Base-by-base conservation (phyloP, 1,140 invertebrate genomes). In the Penaeus vannamei region DNA sequence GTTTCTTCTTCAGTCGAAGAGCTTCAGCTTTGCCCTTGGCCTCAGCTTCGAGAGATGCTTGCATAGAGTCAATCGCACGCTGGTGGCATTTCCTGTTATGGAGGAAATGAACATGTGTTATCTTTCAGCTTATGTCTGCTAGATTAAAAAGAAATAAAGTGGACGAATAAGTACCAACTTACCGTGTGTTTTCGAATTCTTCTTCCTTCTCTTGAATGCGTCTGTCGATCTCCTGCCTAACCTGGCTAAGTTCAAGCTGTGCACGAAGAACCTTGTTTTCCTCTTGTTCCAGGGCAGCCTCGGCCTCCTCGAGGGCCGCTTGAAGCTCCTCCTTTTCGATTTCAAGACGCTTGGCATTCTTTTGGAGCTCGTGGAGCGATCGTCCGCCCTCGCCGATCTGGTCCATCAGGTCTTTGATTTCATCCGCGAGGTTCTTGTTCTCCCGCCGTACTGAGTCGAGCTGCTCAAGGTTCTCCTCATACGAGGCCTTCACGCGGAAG, bases 221-320 rank as follows among this genome's bases (percentile, higher is more conserved):
- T 42, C 87, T 84, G 36, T 89, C 87, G 36, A 89, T 89, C 26
- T 89, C 87, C 82, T 89, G 87, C 60, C 87, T 77, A 22, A 95
- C 94, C 85, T 94, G 93, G 62, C 93, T 93, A 69, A 95, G 93
- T 91, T 95, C 95, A 42, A 95, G 93, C 91, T 95, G 94, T 69
- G 94, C 92, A 83, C 94, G 93, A 91, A 94, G 93, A 29, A 95
- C 92, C 85, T 92, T 90, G 80, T 91, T 92, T 80, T 92, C 91
- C 76, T 95, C 95, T 92, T 90, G 90, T 53, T 89, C 87, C 53
- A 89, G 72, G 23, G 87, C 87, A 22, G 83, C 87, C 76, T 89
- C 87, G 14, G 87, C 87, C 60, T 89, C 87, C n/a, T 84, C 87
- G 10, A 89, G 82, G n/a, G 87, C 87, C 29, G 87, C 87, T 29